A percentile compares a stretch with the other conserved stretches of the same genome.
phyloP scores from a whole-genome alignment of 2,888 invertebrate genomes.

The Nephrocerus scutellatus region DNA sequence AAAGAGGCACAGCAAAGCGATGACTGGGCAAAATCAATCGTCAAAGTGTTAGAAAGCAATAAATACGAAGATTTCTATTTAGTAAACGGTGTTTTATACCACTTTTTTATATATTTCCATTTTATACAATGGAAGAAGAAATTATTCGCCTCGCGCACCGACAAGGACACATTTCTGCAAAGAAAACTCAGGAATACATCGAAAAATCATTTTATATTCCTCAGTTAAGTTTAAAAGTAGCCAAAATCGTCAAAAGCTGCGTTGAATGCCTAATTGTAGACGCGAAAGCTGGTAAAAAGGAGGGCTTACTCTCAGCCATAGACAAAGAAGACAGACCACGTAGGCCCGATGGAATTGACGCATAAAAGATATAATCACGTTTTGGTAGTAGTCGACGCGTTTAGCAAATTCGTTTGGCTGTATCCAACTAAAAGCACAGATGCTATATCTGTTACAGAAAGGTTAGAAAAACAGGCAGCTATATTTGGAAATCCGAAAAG shows the following conservation, averaged over 20 bases:
- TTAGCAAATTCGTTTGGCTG: constrained; percentile 37
- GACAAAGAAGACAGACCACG: constrained; percentile 27
- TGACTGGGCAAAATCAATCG: constrained; percentile 1
- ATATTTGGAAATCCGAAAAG: constrained; percentile 25
- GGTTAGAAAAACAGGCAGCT: constrained; percentile 20
- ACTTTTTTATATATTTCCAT: constrained; percentile 15
- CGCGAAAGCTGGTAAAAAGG: constrained; percentile 32
- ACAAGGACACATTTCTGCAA: constrained; percentile 34
- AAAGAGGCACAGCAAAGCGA: not conserved
- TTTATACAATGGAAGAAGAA: constrained; percentile 31
- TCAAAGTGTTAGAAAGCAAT: constrained; percentile 4
- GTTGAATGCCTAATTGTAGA: constrained; percentile 17
- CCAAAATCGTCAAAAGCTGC: constrained; percentile 12
- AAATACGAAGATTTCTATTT: constrained; percentile 8
- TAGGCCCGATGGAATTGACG: constrained; percentile 33
- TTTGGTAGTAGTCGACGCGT: constrained; percentile 33
- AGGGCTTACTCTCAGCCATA: constrained; percentile 24
- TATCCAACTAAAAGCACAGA: constrained; percentile 30
- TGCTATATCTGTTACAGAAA: constrained; percentile 29
- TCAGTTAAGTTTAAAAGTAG: constrained; percentile 8
- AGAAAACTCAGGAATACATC: constrained; percentile 27
- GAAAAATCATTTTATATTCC: constrained; percentile 29
- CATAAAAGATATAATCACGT: constrained; percentile 36
- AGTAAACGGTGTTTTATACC: constrained; percentile 9
- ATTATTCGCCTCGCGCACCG: constrained; percentile 35